These are phyloP conservation scores for Gymnocypris eckloni DNA, from an alignment of 2,797 vertebrate genomes.

Conservation along the genomic window DNA sequence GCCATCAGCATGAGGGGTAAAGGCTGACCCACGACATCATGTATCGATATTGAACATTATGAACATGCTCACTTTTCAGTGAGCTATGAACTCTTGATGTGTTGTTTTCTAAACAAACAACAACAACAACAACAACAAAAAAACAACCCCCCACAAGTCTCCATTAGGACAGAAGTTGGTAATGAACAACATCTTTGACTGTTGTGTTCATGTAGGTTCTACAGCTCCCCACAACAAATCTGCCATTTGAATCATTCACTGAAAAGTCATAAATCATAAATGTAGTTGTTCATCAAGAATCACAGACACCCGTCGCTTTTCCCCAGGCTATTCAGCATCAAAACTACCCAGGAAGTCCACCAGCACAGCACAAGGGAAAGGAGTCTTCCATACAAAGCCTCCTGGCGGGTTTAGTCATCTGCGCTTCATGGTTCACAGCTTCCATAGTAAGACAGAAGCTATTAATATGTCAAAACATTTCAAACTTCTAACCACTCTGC, in stretches of 20 bases:
- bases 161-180: constrained; percentile 32
- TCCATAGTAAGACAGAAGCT: constrained; percentile 73
- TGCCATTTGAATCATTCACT: constrained; percentile 46
- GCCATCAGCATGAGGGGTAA: neutral
- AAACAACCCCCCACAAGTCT: constrained; percentile 11
- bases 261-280: constrained; percentile 70
- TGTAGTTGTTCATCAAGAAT: constrained; percentile 85
- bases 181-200: constrained; percentile 44
- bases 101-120: neutral
- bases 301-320: constrained; percentile 81
- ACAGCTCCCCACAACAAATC: constrained; percentile 27
- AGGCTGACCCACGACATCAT: neutral
- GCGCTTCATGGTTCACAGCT: constrained; percentile 66
- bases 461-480: constrained; percentile 81
- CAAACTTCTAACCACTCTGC: constrained; percentile 68
- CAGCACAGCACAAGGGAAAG: constrained; percentile 58
- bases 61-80: neutral
- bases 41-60: constrained; percentile 12
- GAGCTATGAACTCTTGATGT: neutral
- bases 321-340: constrained; percentile 78
- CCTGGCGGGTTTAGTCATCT: constrained; percentile 75
- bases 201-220: constrained; percentile 29
- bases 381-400: constrained; percentile 69
- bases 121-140: neutral
- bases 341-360: constrained; percentile 63